phyloP scores from a whole-genome alignment of 2,113 vertebrate species.

The Microtus ochrogaster region DNA sequence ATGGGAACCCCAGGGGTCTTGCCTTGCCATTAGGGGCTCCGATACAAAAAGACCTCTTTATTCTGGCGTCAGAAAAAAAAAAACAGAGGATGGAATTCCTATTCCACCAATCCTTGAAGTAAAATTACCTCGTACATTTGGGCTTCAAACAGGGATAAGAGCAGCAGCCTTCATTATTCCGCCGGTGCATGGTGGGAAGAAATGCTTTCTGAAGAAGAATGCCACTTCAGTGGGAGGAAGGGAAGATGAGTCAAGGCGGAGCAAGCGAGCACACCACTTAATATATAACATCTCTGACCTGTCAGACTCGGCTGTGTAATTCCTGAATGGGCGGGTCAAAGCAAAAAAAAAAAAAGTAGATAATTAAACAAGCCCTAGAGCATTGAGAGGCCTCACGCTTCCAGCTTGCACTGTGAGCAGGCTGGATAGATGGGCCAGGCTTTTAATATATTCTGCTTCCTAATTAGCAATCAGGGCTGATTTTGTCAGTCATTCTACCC shows the following conservation, averaged over 20 bases:
- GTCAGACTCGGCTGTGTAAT: conserved; percentile 74
- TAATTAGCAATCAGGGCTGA: conserved; percentile 88
- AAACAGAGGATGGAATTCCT: conserved; percentile 65
- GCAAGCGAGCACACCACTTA: conserved; percentile 74
- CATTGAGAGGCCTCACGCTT: conserved; percentile 71
- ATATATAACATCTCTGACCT: conserved; percentile 82
- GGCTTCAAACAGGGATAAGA: conserved; percentile 78
- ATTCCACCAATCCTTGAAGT: conserved; percentile 71
- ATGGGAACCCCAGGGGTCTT: conserved; percentile 55
- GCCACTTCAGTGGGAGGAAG: background rate
- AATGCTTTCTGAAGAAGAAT: conserved; percentile 55
- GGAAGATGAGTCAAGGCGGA: conserved; percentile 62
- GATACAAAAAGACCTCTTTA: conserved; percentile 69
- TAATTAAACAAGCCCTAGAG: conserved; percentile 83
- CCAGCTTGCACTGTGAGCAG: conserved; percentile 74
- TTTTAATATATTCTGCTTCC: conserved; percentile 85
- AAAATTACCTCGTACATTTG: conserved; percentile 71
- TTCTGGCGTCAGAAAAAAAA: conserved; percentile 59
- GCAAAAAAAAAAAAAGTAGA: conserved; percentile 80
- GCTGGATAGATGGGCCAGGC: conserved; percentile 74
- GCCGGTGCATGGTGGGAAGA: conserved; percentile 52
- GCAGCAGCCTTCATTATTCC: conserved; percentile 70
- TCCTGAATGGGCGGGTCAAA: conserved; percentile 82
- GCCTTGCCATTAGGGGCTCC: conserved; percentile 43
- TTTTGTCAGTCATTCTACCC: conserved; percentile 86